These are phyloP conservation scores for Calameuta pallipes DNA, from an alignment of 2,888 invertebrate species.

Conservation along the genomic window DNA sequence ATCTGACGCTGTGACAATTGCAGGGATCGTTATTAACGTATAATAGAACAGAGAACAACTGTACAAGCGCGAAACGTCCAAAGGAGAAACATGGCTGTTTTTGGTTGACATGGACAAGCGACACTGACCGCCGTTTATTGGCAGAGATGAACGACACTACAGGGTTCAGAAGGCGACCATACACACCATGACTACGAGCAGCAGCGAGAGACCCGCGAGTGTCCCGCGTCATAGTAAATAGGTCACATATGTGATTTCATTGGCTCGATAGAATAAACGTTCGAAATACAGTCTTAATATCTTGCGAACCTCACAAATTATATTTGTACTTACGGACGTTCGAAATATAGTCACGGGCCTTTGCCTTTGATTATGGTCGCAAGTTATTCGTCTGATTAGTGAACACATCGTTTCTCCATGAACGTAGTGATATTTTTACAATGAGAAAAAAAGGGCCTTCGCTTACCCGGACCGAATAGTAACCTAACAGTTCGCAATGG, in stretches of 20 bases:
- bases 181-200: neutral
- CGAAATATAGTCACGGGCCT: neutral
- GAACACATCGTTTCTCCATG: neutral
- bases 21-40: neutral
- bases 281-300: neutral
- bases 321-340: neutral
- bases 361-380: neutral
- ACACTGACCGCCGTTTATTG: slow-evolving; percentile 35
- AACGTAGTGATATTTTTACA: neutral
- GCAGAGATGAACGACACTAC: slow-evolving; percentile 51
- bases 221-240: slow-evolving; percentile 22
- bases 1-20: neutral
- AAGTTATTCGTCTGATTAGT: neutral
- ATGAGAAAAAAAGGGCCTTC: neutral
- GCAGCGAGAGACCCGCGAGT: neutral
- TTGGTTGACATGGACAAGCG: neutral
- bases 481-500: neutral
- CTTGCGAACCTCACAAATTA: neutral
- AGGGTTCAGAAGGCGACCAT: neutral
- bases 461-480: neutral
- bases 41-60: neutral
- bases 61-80: neutral
- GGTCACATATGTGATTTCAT: slow-evolving; percentile 36
- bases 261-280: neutral
- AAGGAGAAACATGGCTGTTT: neutral